Percentiles rank a stretch among this genome's conserved stretches.
phyloP scores from a whole-genome alignment of 2,113 vertebrate genomes.

The Panthera uncia region DNA sequence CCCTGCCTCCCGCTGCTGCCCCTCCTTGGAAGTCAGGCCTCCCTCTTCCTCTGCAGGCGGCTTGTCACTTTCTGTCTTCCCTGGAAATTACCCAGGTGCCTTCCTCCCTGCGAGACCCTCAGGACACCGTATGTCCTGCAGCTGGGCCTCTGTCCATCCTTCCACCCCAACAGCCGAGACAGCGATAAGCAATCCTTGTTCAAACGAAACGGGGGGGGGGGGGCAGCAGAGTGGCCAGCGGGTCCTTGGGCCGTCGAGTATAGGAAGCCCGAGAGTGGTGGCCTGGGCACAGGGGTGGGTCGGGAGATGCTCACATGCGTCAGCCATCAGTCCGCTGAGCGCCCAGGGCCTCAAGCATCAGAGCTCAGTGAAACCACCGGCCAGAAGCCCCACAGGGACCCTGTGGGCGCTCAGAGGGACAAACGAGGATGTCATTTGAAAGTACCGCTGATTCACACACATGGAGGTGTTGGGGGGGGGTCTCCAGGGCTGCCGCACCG shows the following conservation, averaged over 20 bases:
- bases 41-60: rapidly evolving
- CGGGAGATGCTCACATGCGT: not conserved
- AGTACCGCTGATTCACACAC: too few relatives aligned
- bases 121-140: not conserved
- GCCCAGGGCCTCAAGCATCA: not conserved
- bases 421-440: not conserved
- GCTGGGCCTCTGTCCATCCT: not conserved
- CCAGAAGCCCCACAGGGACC: not conserved
- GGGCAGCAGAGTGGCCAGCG: not conserved
- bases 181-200: not conserved
- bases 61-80: not conserved
- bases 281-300: rapidly evolving
- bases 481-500: not conserved
- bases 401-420: rapidly evolving
- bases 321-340: not conserved
- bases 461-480: too few relatives aligned
- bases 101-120: not conserved
- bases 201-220: not conserved
- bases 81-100: not conserved
- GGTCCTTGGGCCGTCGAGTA: not conserved
- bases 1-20: not conserved
- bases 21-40: not conserved
- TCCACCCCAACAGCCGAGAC: not conserved
- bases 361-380: not conserved
- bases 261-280: not conserved